Percentiles rank a stretch among this genome's conserved stretches.
phyloP scores from a whole-genome alignment of 2,797 vertebrate species.

The Myotis findleyi region DNA sequence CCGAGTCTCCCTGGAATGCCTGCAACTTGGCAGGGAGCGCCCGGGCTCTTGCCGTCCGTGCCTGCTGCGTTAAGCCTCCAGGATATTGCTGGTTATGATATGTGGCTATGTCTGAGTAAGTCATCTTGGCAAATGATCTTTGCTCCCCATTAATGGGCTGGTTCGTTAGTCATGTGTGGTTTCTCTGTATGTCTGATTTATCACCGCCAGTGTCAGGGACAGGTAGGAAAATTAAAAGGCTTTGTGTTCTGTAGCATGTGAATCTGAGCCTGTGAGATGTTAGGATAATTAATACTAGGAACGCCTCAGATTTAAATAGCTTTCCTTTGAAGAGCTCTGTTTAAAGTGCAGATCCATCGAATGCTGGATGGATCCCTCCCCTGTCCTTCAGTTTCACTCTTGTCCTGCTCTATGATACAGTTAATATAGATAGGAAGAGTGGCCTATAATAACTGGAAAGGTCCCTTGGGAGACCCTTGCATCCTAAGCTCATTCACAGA shows the following conservation, averaged over 20 bases:
- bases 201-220: conserved; percentile 56
- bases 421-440: background rate
- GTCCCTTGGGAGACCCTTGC: background rate
- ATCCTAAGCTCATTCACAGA: background rate
- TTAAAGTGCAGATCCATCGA: background rate
- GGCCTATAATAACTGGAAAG: background rate
- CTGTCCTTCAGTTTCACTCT: conserved; percentile 3
- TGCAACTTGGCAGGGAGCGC: background rate
- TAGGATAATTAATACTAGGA: conserved; percentile 71
- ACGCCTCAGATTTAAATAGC: conserved; percentile 58
- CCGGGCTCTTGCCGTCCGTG: background rate
- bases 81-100: conserved; percentile 40
- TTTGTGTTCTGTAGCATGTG: conserved; percentile 66
- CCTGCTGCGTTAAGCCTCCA: background rate
- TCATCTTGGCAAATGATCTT: conserved; percentile 78
- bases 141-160: conserved; percentile 71
- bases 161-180: conserved; percentile 78
- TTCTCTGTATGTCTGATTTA: conserved; percentile 82
- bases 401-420: background rate
- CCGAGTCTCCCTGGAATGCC: background rate
- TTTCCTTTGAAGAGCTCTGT: conserved; percentile 48
- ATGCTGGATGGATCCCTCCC: background rate
- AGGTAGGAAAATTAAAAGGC: conserved; percentile 77
- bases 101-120: conserved; percentile 70
- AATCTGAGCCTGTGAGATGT: conserved; percentile 55